These are phyloP conservation scores for Anagyrus pseudococci DNA, from an alignment of 2,888 invertebrate genomes.

Conservation along the genomic window DNA sequence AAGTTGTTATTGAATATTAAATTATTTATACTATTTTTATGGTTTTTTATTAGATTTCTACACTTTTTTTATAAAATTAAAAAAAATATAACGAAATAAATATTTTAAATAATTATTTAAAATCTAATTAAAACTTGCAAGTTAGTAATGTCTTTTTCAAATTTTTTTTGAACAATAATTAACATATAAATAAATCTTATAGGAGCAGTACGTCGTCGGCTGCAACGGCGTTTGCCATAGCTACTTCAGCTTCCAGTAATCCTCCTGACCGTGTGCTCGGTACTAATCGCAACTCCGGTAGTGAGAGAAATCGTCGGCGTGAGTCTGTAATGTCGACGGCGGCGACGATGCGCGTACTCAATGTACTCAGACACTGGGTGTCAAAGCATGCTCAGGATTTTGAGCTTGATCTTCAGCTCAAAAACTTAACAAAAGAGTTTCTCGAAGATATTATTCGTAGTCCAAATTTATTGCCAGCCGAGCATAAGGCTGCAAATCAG, in stretches of 20 bases:
- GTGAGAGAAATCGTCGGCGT: slow-evolving; percentile 67
- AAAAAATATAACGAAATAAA: too few relatives aligned
- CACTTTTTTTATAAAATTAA: too few relatives aligned
- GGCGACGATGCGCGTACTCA: slow-evolving; percentile 92
- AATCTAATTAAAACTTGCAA: not conserved
- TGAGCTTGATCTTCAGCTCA: slow-evolving; percentile 77
- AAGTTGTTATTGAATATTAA: too few relatives aligned
- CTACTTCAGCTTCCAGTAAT: slow-evolving; percentile 86
- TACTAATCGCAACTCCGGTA: slow-evolving; percentile 48
- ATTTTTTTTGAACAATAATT: not conserved
- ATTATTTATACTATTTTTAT: too few relatives aligned
- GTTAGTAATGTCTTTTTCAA: not conserved
- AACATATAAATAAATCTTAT: not conserved
- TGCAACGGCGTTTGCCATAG: slow-evolving; percentile 89
- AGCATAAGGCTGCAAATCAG: slow-evolving; percentile 88
- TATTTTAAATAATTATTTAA: too few relatives aligned
- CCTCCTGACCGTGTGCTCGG: slow-evolving; percentile 71
- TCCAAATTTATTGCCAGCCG: slow-evolving; percentile 83
- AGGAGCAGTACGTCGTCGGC: slow-evolving; percentile 88
- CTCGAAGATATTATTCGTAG: slow-evolving; percentile 86
- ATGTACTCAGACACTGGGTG: slow-evolving; percentile 90
- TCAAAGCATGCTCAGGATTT: slow-evolving; percentile 91
- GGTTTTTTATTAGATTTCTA: too few relatives aligned
- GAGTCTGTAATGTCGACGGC: slow-evolving; percentile 88
- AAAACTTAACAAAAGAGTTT: slow-evolving; percentile 82